These are phyloP conservation scores for Chlorodrepanis virens DNA, from an alignment of 2,113 vertebrate species.

Conservation along the genomic window DNA sequence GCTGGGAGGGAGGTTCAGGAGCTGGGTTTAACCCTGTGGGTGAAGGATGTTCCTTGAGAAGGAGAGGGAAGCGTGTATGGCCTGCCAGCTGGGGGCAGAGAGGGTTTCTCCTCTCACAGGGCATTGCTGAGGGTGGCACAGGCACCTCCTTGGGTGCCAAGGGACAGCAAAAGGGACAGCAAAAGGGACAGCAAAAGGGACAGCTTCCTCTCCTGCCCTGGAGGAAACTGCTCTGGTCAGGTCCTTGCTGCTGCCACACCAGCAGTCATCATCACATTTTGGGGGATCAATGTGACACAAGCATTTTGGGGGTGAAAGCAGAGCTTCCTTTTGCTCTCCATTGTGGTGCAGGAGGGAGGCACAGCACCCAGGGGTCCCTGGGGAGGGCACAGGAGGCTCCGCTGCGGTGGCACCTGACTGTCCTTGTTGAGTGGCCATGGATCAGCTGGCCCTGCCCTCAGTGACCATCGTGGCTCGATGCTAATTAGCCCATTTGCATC, in stretches of 20 bases:
- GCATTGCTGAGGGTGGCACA: neutral
- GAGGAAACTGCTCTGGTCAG: neutral
- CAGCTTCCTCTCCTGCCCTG: neutral
- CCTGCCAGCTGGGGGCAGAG: neutral
- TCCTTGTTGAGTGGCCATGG: neutral
- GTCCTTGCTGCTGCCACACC: neutral
- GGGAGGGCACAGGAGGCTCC: neutral
- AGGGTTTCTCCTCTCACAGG: neutral
- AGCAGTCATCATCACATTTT: neutral
- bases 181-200: neutral
- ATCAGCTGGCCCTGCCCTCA: neutral
- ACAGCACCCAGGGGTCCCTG: accelerated
- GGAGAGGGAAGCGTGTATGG: neutral
- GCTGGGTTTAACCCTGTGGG: neutral
- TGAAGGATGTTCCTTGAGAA: neutral
- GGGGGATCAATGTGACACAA: neutral
- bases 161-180: neutral
- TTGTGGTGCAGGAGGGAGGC: accelerated
- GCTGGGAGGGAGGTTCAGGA: neutral
- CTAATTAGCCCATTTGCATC: neutral
- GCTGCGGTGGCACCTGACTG: neutral
- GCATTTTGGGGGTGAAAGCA: neutral
- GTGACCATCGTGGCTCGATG: neutral
- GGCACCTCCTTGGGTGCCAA: neutral
- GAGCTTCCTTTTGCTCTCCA: neutral